Base-by-base conservation (phyloP, 2,888 invertebrate genomes). In the Maniola hyperantus region DNA sequence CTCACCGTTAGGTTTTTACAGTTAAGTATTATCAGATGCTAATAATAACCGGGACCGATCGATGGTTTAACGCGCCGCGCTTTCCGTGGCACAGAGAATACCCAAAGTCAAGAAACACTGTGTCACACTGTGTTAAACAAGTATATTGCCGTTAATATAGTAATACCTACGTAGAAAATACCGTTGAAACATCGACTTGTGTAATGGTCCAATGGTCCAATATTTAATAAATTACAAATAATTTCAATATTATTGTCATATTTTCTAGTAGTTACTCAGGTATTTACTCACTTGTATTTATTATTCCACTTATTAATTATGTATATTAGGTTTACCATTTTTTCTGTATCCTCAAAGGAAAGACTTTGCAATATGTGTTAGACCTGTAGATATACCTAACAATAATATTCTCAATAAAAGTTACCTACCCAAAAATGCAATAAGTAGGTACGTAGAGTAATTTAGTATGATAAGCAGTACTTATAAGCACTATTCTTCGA, bases 191-290 rank as follows among this genome's bases (percentile, higher is more conserved):
- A 63, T 57, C 54, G 61, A 61, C 62, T 70, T 62, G 46, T 42
- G 48, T 48, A 60, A 66, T 63, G 69, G 71, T 71, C 71, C 71
- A 62, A 65, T 62, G 66, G 68, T 70, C 68, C 66, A 70, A 70
- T 66, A 55, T 69, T 64, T 54, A 34, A 64, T 6, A 58, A 26
- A 18, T 34, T n/a, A 34, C 34, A 15, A 33, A 33, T 57, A 15
- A 64, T 58, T 57, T 53, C 33, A 50, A 18, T 53, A 60, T 50
- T 36, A 50, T 20, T 60, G 34, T 48, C n/a, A 50, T 60, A 36
- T 10, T 50, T 20, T 10, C n/a, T 59, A 10, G 10, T 26, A n/a
- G n/a, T 26, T 44, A 59, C 33, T 26, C 33, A 44, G 26, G 39
- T 42, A 20, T 42, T 42, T 57, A 57, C 26, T 13, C 13, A 20